Evolutionary conservation across 2,113 vertebrate genomes (phyloP).

Genomic region (Gavialis gangeticus): DNA sequence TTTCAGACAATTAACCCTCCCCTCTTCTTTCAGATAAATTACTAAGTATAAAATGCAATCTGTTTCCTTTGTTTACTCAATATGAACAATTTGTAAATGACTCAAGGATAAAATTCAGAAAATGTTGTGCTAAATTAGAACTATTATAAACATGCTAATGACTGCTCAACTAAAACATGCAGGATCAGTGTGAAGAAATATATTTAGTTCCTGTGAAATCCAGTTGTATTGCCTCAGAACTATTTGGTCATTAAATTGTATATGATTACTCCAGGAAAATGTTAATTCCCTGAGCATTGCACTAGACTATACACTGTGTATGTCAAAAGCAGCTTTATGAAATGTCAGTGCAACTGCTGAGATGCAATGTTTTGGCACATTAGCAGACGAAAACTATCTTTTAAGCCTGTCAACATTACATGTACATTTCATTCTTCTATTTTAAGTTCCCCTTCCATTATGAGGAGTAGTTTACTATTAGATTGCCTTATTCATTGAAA

Average conservation of each 20-base stretch:
- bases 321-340: slow-evolving; percentile 52
- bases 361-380: slow-evolving; percentile 48
- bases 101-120: slow-evolving; percentile 89
- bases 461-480: slow-evolving; percentile 45
- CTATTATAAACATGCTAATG: slow-evolving; percentile 90
- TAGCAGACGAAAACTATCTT: slow-evolving; percentile 40
- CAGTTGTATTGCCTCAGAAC: slow-evolving; percentile 81
- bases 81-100: slow-evolving; percentile 90
- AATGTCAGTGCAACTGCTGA: slow-evolving; percentile 61
- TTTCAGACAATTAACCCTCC: slow-evolving; percentile 87
- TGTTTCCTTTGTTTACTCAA: slow-evolving; percentile 89
- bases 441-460: slow-evolving; percentile 39
- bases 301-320: slow-evolving; percentile 64
- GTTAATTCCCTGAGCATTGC: slow-evolving; percentile 75
- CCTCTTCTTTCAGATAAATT: slow-evolving; percentile 88
- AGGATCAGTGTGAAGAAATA: slow-evolving; percentile 83
- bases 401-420: slow-evolving; percentile 63
- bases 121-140: slow-evolving; percentile 89
- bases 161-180: slow-evolving; percentile 84
- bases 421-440: slow-evolving; percentile 40
- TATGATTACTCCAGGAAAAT: slow-evolving; percentile 80
- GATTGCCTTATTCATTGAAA: slow-evolving; percentile 46
- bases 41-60: slow-evolving; percentile 89
- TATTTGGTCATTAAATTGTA: slow-evolving; percentile 82
- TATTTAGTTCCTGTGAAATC: slow-evolving; percentile 82